Percentiles rank a stretch among this genome's conserved stretches.
phyloP scores from a whole-genome alignment of 2,113 vertebrate genomes.

The Zapornia atra region DNA sequence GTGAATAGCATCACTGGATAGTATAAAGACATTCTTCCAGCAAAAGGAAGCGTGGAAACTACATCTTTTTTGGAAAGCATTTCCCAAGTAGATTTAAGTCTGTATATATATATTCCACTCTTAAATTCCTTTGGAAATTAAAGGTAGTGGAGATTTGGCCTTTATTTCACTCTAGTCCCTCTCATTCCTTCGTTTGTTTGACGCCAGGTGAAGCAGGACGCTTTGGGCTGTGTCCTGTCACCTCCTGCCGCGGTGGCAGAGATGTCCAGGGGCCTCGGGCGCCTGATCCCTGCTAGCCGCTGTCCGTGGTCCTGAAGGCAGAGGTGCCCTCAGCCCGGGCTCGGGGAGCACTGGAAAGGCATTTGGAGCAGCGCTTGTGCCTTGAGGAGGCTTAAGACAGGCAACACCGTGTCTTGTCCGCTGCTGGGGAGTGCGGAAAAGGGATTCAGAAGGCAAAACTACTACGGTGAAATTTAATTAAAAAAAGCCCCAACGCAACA shows the following conservation, averaged over 20 bases:
- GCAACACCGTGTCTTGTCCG: neutral
- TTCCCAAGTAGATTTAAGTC: neutral
- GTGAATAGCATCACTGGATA: neutral
- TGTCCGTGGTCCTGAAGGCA: slow-evolving; percentile 27
- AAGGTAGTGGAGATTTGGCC: neutral
- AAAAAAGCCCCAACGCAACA: neutral
- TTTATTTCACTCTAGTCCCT: neutral
- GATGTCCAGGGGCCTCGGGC: rapidly evolving
- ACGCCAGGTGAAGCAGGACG: neutral
- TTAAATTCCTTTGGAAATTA: neutral
- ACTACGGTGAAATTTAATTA: neutral
- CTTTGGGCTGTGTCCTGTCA: neutral
- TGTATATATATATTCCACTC: neutral
- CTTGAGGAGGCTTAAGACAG: neutral
- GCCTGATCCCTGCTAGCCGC: rapidly evolving
- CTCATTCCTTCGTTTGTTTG: neutral
- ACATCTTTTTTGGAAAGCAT: neutral
- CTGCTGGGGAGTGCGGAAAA: neutral
- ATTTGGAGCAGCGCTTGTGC: neutral
- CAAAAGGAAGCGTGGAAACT: neutral
- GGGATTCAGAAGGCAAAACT: neutral
- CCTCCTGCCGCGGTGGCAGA: rapidly evolving
- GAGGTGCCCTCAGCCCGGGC: rapidly evolving
- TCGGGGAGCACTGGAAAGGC: rapidly evolving
- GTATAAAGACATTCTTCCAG: neutral